phyloP scores from a whole-genome alignment of 2,797 vertebrate species.

The Cyclopterus lumpus region DNA sequence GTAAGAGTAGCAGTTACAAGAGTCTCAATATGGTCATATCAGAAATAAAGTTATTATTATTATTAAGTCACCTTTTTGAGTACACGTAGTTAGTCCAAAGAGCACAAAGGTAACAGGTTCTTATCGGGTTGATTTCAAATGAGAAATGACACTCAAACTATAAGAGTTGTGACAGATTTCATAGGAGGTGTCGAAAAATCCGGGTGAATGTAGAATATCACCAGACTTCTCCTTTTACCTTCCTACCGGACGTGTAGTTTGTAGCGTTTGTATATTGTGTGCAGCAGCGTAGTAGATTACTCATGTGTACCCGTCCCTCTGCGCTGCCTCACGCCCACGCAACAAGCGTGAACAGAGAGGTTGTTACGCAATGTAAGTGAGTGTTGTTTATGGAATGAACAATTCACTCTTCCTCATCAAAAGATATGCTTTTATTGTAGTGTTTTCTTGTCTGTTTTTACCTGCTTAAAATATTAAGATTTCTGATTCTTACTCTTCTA shows the following conservation, averaged over 20 bases:
- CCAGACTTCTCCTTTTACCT: background rate
- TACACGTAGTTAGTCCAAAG: background rate
- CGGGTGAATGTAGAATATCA: background rate
- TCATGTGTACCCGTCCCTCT: slow-evolving; percentile 6
- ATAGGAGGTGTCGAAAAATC: background rate
- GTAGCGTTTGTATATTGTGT: background rate
- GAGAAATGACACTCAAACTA: background rate
- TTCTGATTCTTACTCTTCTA: background rate
- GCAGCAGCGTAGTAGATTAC: background rate
- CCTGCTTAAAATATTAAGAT: background rate
- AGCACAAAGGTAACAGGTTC: background rate
- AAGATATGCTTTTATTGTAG: background rate
- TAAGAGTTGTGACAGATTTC: background rate
- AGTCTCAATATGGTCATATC: too few relatives aligned
- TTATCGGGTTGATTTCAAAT: background rate
- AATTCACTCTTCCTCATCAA: slow-evolving; percentile 4
- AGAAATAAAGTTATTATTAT: too few relatives aligned
- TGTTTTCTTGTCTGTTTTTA: background rate
- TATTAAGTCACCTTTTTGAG: background rate
- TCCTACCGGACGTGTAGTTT: too few relatives aligned
- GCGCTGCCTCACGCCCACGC: slow-evolving; percentile 12
- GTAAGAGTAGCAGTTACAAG: too few relatives aligned
- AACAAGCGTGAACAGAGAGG: slow-evolving; percentile 28
- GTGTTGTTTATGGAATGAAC: background rate
- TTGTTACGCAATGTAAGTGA: slow-evolving; percentile 47